Evolutionary conservation across 1,140 invertebrate species (phyloP).

Genomic region (Oncopeltus fasciatus): DNA sequence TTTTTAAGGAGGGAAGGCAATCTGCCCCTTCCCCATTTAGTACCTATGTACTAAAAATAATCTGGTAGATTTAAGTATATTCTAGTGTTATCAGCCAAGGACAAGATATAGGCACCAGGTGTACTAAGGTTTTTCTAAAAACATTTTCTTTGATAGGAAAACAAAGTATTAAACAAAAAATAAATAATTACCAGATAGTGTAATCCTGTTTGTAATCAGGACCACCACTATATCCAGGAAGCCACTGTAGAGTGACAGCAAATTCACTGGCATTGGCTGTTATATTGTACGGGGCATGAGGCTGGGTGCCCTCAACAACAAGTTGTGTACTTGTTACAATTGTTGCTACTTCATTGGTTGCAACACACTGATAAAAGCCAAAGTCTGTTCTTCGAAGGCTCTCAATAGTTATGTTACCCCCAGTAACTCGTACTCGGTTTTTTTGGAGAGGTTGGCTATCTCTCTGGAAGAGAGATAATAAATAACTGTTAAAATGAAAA

Average conservation of each 20-base stretch:
- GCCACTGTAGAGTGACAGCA: constrained; percentile 76
- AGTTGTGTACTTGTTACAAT: constrained; percentile 78
- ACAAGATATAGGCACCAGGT: too few relatives aligned
- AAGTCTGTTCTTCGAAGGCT: constrained; percentile 76
- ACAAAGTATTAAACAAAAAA: too few relatives aligned
- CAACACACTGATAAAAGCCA: constrained; percentile 87
- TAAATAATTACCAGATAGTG: constrained; percentile 58
- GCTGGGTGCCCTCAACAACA: constrained; percentile 88
- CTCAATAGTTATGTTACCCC: constrained; percentile 84
- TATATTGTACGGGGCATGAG: constrained; percentile 90
- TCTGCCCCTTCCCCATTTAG: too few relatives aligned
- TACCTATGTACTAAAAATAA: too few relatives aligned
- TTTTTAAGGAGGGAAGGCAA: too few relatives aligned
- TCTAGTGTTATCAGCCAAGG: too few relatives aligned
- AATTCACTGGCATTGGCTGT: constrained; percentile 74
- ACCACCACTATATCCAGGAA: constrained; percentile 88
- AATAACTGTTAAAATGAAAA: not conserved
- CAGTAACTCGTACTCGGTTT: constrained; percentile 55
- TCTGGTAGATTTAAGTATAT: too few relatives aligned
- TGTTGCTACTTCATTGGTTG: constrained; percentile 85
- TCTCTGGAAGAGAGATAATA: constrained; percentile 33
- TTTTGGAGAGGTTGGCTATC: constrained; percentile 66
- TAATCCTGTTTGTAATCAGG: constrained; percentile 88
- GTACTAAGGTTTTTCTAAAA: too few relatives aligned
- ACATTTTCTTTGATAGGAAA: too few relatives aligned